Percentiles rank a stretch among this genome's conserved stretches.
Evolutionary conservation across 2,888 invertebrate species (phyloP).

Genomic region (Autographa gamma): DNA sequence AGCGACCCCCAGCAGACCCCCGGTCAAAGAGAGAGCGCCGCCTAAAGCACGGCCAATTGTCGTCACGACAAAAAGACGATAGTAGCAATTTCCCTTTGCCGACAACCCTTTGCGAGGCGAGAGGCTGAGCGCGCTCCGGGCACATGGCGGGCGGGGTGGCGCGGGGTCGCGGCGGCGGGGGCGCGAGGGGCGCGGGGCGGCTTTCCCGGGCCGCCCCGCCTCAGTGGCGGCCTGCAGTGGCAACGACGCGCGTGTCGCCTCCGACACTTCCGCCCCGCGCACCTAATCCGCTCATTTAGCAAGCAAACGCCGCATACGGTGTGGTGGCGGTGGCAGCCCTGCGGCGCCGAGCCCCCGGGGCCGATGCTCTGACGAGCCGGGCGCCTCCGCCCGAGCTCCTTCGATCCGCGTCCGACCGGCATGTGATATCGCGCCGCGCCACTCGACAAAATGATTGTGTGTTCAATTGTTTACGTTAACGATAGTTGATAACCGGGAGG

Average conservation of each 20-base stretch:
- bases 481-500: conserved; percentile 84
- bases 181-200: conserved; percentile 74
- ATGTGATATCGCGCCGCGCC: conserved; percentile 78
- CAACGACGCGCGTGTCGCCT: conserved; percentile 87
- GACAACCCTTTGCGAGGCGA: conserved; percentile 85
- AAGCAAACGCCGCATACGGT: conserved; percentile 85
- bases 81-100: conserved; percentile 82
- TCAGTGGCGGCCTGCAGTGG: conserved; percentile 88
- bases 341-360: conserved; percentile 81
- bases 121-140: conserved; percentile 78
- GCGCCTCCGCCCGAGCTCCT: conserved; percentile 77
- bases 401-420: conserved; percentile 76
- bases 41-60: conserved; percentile 75
- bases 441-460: conserved; percentile 80
- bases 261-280: conserved; percentile 87
- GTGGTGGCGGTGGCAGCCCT: conserved; percentile 79
- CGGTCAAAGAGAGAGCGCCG: conserved; percentile 70
- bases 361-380: conserved; percentile 79
- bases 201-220: conserved; percentile 87
- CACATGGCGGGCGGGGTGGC: conserved; percentile 78
- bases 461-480: conserved; percentile 86
- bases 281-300: conserved; percentile 84
- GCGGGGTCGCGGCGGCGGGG: conserved; percentile 63
- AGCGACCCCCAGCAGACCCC: conserved; percentile 37
- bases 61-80: conserved; percentile 78